phyloP scores from a whole-genome alignment of 1,140 invertebrate species.

The Neodiprion pinetum region DNA sequence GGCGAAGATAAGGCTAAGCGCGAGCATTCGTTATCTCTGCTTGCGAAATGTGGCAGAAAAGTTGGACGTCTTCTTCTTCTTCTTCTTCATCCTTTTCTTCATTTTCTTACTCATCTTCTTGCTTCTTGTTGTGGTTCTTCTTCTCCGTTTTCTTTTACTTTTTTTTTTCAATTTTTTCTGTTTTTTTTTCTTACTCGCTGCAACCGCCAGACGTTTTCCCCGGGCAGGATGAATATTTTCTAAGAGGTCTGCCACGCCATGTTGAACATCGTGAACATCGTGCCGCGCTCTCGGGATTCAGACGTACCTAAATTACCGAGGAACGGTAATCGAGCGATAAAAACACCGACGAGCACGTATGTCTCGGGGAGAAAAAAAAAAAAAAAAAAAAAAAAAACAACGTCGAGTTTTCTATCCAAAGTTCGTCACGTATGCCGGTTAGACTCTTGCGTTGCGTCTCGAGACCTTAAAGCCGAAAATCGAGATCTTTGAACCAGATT shows the following conservation, averaged over 20 bases:
- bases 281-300: too few relatives aligned
- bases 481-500: too few relatives aligned
- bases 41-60: not conserved
- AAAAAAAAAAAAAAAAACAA: not conserved
- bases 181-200: too few relatives aligned
- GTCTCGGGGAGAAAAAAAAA: constrained; percentile 25
- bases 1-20: not conserved
- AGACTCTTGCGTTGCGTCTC: not conserved
- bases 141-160: not conserved
- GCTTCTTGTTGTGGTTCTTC: not conserved
- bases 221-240: too few relatives aligned
- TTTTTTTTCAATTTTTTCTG: not conserved
- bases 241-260: too few relatives aligned
- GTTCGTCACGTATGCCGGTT: not conserved
- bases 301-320: too few relatives aligned
- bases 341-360: constrained; percentile 32
- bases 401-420: constrained; percentile 4
- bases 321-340: constrained; percentile 23
- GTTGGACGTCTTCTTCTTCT: not conserved
- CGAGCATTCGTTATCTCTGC: not conserved
- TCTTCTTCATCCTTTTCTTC: not conserved
- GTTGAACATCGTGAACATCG: too few relatives aligned
- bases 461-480: constrained; percentile 8
- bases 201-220: too few relatives aligned
- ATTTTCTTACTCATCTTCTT: not conserved